Evolutionary conservation across 2,888 invertebrate genomes (phyloP), one percentile per base, ranked within the genome.

Genomic region (Lordiphosa andalusiaca): DNA sequence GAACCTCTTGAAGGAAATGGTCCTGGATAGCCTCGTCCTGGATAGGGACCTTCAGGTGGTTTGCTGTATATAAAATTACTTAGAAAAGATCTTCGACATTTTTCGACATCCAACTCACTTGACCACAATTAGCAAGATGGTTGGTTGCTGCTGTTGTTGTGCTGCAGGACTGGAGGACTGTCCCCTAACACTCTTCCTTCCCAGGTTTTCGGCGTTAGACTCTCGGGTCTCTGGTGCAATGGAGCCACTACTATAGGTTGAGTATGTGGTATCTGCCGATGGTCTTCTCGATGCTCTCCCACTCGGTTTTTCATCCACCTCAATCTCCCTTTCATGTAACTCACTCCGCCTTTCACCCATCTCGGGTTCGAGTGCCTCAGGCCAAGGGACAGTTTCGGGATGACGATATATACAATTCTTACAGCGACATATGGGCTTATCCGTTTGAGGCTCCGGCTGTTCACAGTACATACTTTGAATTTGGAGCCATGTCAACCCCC

Each of bases 91-190:
- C 6, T 10, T 0, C 16, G 0, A 6, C 6, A 10, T 6, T 9
- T 46, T 1, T 12, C 0, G 2, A 9, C 10, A 5, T 7, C 9
- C 13, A 19, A 25, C 67, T 52, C 7, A 64, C 64, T 64, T 59
- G 30, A 64, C 48, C 13, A 64, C 67, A 48, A 64, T 44, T 6
- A 64, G 52, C 23, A 64, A 47, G 10, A 64, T 64, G n/a, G 67
- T 67, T 9, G 64, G 64, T 23, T 52, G 67, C 5, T 41, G 46
- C 0, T 19, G 19, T 19, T 41, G 46, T 19, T 52, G 67, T 5
- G 37, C 40, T 6, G 35, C 4, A 10, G 33, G 35, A n/a, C n/a
- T n/a, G n/a, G 12, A 7, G 10, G 7, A 2, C 13, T 16, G 19
- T 6, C 6, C 4, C 6, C 1, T 4, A 5, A 4, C 3, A 1